phyloP scores from a whole-genome alignment of 2,888 invertebrate species.

The Hipparchia sbordonii region DNA sequence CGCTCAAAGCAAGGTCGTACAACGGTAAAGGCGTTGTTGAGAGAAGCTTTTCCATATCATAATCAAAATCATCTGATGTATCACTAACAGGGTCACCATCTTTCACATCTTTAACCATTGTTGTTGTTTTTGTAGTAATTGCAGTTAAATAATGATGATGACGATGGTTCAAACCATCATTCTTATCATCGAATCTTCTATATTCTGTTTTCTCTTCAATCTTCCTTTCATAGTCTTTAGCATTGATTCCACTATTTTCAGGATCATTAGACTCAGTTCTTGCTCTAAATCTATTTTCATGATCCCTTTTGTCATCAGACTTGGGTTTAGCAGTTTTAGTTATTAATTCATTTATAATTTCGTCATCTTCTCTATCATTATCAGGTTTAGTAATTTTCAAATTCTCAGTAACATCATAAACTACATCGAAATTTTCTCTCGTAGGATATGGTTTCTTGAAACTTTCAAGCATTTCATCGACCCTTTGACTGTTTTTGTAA shows the following conservation, averaged over 20 bases:
- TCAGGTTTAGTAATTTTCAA: neutral
- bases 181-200: conserved; percentile 1
- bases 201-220: neutral
- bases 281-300: neutral
- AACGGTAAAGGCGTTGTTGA: conserved; percentile 35
- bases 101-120: neutral
- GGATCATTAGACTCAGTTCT: neutral
- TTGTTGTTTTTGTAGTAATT: neutral
- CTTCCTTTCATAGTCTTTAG: neutral
- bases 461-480: conserved; percentile 53
- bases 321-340: conserved; percentile 8
- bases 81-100: conserved; percentile 15
- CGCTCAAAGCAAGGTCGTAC: conserved; percentile 49
- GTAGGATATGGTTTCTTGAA: conserved; percentile 7
- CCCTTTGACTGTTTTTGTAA: conserved; percentile 59
- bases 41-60: conserved; percentile 23
- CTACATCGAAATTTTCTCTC: neutral
- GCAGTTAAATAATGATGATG: conserved; percentile 1
- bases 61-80: conserved; percentile 18
- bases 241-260: neutral
- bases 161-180: neutral
- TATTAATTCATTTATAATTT: conserved; percentile 2
- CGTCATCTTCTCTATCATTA: conserved; percentile 1
- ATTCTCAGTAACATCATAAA: neutral
- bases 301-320: neutral